Conservation (phyloP, 2,888 invertebrate genomes). For the Eupithecia abbreviata region DNA sequence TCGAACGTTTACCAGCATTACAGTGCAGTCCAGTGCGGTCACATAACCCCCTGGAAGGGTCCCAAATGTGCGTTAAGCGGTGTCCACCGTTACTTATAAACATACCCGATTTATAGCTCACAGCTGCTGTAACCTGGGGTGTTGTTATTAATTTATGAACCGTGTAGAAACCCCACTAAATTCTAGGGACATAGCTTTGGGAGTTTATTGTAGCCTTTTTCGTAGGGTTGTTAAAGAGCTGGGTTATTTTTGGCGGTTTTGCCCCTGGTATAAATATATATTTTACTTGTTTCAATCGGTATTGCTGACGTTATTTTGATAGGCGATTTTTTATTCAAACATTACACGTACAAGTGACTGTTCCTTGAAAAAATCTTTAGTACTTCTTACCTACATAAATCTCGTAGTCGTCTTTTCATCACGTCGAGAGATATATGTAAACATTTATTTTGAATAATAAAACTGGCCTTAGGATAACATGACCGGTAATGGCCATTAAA, state of each 20-base stretch:
- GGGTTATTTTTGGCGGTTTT: neutral
- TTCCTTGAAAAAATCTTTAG: neutral
- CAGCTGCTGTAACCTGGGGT: conserved; percentile 20
- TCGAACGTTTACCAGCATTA: neutral
- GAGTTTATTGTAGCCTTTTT: conserved; percentile 3
- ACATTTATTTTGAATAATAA: neutral
- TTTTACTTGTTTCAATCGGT: neutral
- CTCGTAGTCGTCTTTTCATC: neutral
- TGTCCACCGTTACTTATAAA: conserved; percentile 14
- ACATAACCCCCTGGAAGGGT: conserved; percentile 21
- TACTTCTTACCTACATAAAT: neutral
- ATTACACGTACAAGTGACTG: neutral
- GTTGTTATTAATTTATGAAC: conserved; percentile 23
- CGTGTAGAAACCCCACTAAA: conserved; percentile 4
- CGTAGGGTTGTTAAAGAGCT: neutral
- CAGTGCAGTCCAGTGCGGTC: conserved; percentile 1
- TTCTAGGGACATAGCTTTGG: neutral
- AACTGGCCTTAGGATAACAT: neutral
- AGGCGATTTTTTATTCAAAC: neutral
- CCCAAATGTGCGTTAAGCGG: conserved; percentile 26
- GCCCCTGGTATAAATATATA: neutral
- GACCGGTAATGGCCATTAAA: neutral
- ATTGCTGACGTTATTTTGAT: neutral
- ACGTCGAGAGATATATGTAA: neutral
- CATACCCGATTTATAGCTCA: conserved; percentile 18